Evolutionary conservation across 2,888 invertebrate genomes (phyloP), one percentile per base, ranked within the genome.

Genomic region (Hedychridium roseum): DNA sequence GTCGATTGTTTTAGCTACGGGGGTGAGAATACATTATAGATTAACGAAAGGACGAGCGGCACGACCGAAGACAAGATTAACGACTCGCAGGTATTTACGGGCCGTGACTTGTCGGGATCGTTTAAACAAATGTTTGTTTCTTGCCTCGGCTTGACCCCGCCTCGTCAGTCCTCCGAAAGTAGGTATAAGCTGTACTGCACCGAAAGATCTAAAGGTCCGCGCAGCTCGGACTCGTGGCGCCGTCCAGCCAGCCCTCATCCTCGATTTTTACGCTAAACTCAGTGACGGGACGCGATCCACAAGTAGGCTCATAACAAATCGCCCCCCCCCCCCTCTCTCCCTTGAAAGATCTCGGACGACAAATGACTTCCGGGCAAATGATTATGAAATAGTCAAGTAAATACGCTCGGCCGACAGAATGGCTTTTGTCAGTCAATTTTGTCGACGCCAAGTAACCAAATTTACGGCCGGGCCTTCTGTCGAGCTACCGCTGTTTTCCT

Each of bases 71-170:
- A 58, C 58, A 71, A 69, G 73, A 73, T 73, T 71, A 73, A 73
- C 73, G 73, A 73, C 56, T 54, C 43, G 43, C 46, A 57, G 61
- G 57, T 69, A 72, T 70, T 71, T 66, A 70, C 51, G 66, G n/a
- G 45, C 60, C 64, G 55, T 64, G 71, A 71, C 68, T 69, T 64
- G 71, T 61, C 66, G 64, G 64, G 57, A 57, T 64, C 66, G 62
- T 70, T 72, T 72, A 66, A 73, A 73, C 71, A 69, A 73, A 71
- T 69, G 70, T 73, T 73, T 71, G 71, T 71, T 63, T 63, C 55
- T 50, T 41, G 45, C 37, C 39, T 35, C 23, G 36, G 12, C 36
- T n/a, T n/a, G 43, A 46, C 54, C 46, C 53, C 44, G 53, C 60
- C 63, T 57, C 45, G 50, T 43, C 49, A 41, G 53, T 43, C 55